These are phyloP conservation scores for Drosophila littoralis DNA, from an alignment of 1,140 invertebrate genomes.

Conservation along the genomic window DNA sequence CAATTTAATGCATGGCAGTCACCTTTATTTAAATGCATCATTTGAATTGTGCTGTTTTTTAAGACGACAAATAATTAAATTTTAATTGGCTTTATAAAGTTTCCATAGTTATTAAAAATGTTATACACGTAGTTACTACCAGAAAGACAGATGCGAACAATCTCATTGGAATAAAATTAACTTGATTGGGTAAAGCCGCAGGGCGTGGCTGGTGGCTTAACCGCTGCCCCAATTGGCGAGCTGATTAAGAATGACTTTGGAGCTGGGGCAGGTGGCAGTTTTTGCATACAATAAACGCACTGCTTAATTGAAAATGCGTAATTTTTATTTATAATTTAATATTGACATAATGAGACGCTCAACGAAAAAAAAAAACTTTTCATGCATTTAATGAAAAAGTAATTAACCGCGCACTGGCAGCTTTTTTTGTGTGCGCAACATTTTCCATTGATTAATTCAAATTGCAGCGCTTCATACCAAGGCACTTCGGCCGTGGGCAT, in stretches of 20 bases:
- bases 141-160: slow-evolving; percentile 27
- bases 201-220: slow-evolving; percentile 3
- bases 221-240: neutral
- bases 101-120: neutral
- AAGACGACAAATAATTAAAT: slow-evolving; percentile 64
- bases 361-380: slow-evolving; percentile 34
- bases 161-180: slow-evolving; percentile 66
- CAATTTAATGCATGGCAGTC: slow-evolving; percentile 26
- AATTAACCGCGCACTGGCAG: slow-evolving; percentile 48
- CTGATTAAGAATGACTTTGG: slow-evolving; percentile 53
- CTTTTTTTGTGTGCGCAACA: slow-evolving; percentile 1
- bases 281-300: neutral
- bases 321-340: slow-evolving; percentile 47
- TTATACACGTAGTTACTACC: neutral
- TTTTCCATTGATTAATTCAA: slow-evolving; percentile 71
- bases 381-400: slow-evolving; percentile 46
- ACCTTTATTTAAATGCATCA: slow-evolving; percentile 37
- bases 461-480: slow-evolving; percentile 39
- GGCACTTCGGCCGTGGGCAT: slow-evolving; percentile 10
- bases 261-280: neutral
- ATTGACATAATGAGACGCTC: slow-evolving; percentile 40
- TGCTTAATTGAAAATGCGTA: slow-evolving; percentile 29
- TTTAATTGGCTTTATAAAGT: slow-evolving; percentile 56
- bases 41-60: slow-evolving; percentile 47
- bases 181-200: slow-evolving; percentile 32